Conservation (phyloP, 2,113 vertebrate genomes). For the Scopus umbretta region DNA sequence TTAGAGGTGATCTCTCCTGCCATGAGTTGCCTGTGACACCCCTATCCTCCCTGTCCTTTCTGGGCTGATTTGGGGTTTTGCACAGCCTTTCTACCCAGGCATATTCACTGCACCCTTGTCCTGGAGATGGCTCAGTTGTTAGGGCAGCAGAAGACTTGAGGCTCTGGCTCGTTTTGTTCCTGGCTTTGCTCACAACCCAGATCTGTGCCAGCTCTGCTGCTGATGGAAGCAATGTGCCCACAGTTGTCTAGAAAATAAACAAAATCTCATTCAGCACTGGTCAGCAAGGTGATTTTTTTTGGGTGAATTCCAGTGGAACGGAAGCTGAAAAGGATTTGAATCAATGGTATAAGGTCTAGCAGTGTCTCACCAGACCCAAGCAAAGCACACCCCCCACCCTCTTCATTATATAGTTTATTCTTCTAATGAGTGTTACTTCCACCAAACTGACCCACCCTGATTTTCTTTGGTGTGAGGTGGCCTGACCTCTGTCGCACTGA, state of each 20-base stretch:
- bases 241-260: not conserved
- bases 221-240: not conserved
- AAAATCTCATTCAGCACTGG: not conserved
- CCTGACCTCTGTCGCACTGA: not conserved
- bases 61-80: not conserved
- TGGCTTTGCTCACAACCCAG: not conserved
- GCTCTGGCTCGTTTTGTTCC: not conserved
- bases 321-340: not conserved
- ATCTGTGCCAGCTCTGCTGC: not conserved
- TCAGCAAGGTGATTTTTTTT: not conserved
- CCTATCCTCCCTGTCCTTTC: not conserved
- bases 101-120: not conserved
- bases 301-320: not conserved
- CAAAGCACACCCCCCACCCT: not conserved
- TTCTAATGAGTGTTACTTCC: not conserved
- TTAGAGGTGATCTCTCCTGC: not conserved
- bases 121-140: not conserved
- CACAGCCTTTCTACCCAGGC: not conserved
- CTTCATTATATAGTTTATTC: not conserved
- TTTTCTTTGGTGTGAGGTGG: not conserved
- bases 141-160: not conserved
- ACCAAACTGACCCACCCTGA: not conserved
- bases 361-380: not conserved
- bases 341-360: not conserved
- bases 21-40: not conserved